Conservation (phyloP, 1,140 invertebrate genomes). For the Papilio dardanus region DNA sequence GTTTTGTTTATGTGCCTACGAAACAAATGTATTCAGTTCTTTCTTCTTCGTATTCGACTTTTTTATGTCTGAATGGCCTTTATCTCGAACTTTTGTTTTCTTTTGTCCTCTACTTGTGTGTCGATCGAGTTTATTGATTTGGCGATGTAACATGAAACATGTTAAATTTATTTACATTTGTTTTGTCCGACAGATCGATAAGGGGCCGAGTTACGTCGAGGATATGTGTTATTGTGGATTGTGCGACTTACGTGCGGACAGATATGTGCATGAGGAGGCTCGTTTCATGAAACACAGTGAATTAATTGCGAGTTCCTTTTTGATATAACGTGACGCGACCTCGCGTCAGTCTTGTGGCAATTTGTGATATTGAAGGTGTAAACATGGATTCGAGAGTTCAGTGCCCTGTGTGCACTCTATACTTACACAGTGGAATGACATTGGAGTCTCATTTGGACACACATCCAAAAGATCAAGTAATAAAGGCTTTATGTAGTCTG, state of each 20-base stretch:
- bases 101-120: slow-evolving; percentile 73
- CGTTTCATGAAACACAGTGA: slow-evolving; percentile 55
- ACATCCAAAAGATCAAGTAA: slow-evolving; percentile 93
- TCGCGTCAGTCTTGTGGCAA: slow-evolving; percentile 31
- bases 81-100: slow-evolving; percentile 79
- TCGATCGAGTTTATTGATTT: slow-evolving; percentile 67
- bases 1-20: slow-evolving; percentile 47
- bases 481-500: slow-evolving; percentile 86
- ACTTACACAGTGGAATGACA: slow-evolving; percentile 90
- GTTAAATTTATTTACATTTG: slow-evolving; percentile 67
- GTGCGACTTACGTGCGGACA: slow-evolving; percentile 63
- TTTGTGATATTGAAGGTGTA: slow-evolving; percentile 41
- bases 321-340: slow-evolving; percentile 54
- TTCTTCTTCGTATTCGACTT: slow-evolving; percentile 70
- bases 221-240: slow-evolving; percentile 71
- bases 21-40: slow-evolving; percentile 60
- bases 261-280: slow-evolving; percentile 72
- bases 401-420: slow-evolving; percentile 93
- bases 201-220: slow-evolving; percentile 67
- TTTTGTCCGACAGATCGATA: slow-evolving; percentile 80
- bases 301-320: slow-evolving; percentile 57
- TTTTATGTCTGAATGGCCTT: slow-evolving; percentile 81
- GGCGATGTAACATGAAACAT: slow-evolving; percentile 51
- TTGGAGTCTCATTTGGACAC: slow-evolving; percentile 90
- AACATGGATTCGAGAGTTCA: slow-evolving; percentile 83